Conservation (phyloP, 1,140 invertebrate species). For the Caenorhabditis latens region DNA sequence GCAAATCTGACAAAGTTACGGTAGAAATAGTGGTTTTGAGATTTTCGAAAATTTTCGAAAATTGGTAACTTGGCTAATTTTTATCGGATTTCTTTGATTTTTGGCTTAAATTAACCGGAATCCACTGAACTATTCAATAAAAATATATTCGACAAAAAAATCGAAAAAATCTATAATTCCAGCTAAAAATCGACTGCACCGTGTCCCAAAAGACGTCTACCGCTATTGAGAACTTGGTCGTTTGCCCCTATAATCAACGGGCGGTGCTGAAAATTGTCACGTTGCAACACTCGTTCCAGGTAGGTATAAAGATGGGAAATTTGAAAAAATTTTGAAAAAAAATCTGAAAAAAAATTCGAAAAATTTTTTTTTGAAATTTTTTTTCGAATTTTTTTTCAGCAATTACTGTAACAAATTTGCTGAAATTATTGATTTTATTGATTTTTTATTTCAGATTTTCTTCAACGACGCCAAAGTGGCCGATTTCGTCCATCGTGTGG, state of each 20-base stretch:
- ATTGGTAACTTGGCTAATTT: too few species aligned
- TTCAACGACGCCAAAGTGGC: conserved; percentile 22
- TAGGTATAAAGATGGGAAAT: background rate
- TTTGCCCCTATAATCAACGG: background rate
- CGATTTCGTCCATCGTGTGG: conserved; percentile 17
- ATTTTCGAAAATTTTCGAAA: too few species aligned
- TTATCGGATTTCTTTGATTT: too few species aligned
- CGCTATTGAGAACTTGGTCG: background rate
- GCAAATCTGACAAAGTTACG: too few species aligned
- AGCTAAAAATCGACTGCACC: conserved; percentile 43
- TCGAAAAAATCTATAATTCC: background rate
- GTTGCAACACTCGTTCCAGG: conserved; percentile 15
- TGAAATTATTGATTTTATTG: background rate
- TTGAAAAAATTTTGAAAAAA: too few species aligned
- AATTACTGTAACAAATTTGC: too few species aligned
- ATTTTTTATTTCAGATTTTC: background rate
- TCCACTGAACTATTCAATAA: background rate
- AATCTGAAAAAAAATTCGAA: too few species aligned
- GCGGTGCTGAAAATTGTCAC: conserved; percentile 22
- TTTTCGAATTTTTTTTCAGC: background rate
- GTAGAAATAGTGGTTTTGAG: too few species aligned
- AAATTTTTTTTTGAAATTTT: background rate
- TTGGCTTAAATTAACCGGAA: background rate
- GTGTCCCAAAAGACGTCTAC: conserved; percentile 34
- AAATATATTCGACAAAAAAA: background rate